Conservation (phyloP, 2,888 invertebrate species). For the Gandaritis pyraliata region DNA sequence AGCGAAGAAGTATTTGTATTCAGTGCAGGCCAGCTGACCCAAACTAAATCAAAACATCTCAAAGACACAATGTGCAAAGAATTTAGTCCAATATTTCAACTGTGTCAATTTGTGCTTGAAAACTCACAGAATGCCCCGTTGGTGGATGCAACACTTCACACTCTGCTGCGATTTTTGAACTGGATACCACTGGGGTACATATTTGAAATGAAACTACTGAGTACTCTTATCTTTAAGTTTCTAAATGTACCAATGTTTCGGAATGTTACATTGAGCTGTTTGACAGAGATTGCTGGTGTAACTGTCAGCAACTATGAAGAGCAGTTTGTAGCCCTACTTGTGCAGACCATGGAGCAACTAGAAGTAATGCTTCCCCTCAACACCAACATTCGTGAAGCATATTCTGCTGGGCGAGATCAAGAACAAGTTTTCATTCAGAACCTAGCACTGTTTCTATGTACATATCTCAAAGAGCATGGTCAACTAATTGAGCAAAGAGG, state of each 20-base stretch:
- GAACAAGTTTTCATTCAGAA: conserved; percentile 99
- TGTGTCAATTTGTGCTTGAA: conserved; percentile 99
- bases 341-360: conserved; percentile 96
- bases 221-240: conserved; percentile 97
- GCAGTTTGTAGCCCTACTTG: conserved; percentile 95
- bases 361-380: conserved; percentile 95
- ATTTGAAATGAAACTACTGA: conserved; percentile 98
- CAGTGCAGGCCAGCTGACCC: conserved; percentile 98
- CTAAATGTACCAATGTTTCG: conserved; percentile 98
- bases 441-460: conserved; percentile 97
- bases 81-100: conserved; percentile 98
- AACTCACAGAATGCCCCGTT: conserved; percentile 98
- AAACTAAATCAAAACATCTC: conserved; percentile 99
- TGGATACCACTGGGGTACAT: conserved; percentile 99
- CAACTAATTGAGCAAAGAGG: conserved; percentile 93
- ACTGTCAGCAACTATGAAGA: conserved; percentile 95
- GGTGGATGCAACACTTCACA: conserved; percentile 98
- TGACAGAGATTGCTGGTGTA: conserved; percentile 98
- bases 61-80: conserved; percentile 99
- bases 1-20: conserved; percentile 99
- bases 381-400: conserved; percentile 97
- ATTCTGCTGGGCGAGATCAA: conserved; percentile 96
- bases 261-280: conserved; percentile 98
- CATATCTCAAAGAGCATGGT: conserved; percentile 98
- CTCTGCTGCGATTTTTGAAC: conserved; percentile 97